A percentile compares a stretch with the other conserved stretches of the same genome.
Evolutionary conservation across 2,888 invertebrate genomes (phyloP).

Genomic region (Drosophila peninsularis): DNA sequence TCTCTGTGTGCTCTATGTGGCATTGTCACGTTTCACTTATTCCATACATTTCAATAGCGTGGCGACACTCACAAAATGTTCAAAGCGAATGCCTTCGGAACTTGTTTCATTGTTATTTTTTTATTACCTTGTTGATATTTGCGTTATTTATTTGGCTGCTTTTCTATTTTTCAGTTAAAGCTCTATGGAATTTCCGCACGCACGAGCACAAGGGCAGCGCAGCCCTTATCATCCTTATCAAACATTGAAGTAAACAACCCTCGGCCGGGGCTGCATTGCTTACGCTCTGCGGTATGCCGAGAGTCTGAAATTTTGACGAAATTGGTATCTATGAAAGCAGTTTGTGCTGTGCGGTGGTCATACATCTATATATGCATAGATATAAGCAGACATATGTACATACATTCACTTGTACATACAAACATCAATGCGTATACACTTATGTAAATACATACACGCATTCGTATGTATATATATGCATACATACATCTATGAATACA

Average conservation of each 20-base stretch:
- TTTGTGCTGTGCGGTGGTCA: no score
- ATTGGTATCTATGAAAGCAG: background rate
- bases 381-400: background rate
- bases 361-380: background rate
- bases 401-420: background rate
- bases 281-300: background rate
- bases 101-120: background rate
- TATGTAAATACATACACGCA: background rate
- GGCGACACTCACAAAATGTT: slow-evolving; percentile 8
- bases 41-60: background rate
- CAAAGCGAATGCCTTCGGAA: slow-evolving; percentile 2
- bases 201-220: background rate
- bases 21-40: background rate
- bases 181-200: slow-evolving; percentile 2
- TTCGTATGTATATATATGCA: background rate
- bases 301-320: background rate
- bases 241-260: slow-evolving; percentile 5
- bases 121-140: slow-evolving; percentile 16
- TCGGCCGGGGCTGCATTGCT: background rate
- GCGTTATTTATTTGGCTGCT: slow-evolving; percentile 3
- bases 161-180: background rate
- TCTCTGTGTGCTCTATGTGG: background rate
- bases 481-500: background rate
- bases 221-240: slow-evolving; percentile 17
- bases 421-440: background rate